Base-by-base conservation (phyloP, 2,888 invertebrate species). In the Drosophila koepferae region DNA sequence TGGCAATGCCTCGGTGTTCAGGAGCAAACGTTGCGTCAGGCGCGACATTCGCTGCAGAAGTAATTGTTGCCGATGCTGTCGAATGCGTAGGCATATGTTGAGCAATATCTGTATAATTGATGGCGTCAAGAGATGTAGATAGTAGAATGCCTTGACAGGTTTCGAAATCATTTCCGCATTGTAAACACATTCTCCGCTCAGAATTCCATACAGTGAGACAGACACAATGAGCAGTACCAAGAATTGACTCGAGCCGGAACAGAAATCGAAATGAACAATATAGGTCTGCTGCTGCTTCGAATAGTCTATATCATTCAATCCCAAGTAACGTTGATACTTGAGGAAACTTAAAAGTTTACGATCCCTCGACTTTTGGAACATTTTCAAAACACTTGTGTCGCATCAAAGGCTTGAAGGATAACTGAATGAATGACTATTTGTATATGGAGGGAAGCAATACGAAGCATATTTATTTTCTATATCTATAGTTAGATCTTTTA, bases 291-390 rank as follows among this genome's bases (percentile, higher is more conserved):
- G 6, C 3, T 23, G 18, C 16, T 5, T 20, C 6, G 56, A 72
- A 34, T 58, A 72, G 31, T 64, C 61, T 3, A 64, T 51, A 16
- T 72, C 58, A 16, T 28, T 59, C n/a, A 73, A 23, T 10, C 58
- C 72, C 48, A 73, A 43, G 12, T 58, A 62, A 0, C 72, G 65
- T n/a, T 72, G 72, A 48, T 65, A 73, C n/a, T 59, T 61, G 16
- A 65, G 14, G 7, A 46, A 59, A 31, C 20, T 41, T 0, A 64
- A 7, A 2, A 72, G 41, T n/a, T 70, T 60, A 8, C 40, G 18
- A 16, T 41, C 18, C 28, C n/a, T 34, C 6, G 23, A 14, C 10
- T 34, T 18, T 2, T 1, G 2, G 7, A 23, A 40, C 60, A 60
- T 65, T 40, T n/a, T 53, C 43, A 38, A 53, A 36, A 34, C 28